A percentile compares a stretch with the other conserved stretches of the same genome.
phyloP scores from a whole-genome alignment of 2,888 invertebrate species.

The Gnatocerus cornutus region DNA sequence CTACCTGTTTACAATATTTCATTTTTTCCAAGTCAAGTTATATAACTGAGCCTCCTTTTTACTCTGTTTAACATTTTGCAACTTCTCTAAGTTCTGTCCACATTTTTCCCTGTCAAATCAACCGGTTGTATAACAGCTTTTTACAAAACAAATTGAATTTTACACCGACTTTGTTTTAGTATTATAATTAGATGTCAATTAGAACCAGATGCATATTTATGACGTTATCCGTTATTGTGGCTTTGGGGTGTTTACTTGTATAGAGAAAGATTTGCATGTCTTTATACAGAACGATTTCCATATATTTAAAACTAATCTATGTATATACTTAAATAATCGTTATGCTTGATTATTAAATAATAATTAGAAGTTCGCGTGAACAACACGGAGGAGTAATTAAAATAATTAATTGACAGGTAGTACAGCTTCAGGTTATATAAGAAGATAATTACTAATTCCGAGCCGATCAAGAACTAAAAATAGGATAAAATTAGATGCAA shows the following conservation, averaged over 20 bases:
- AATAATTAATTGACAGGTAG: constrained; percentile 28
- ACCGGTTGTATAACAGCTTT: constrained; percentile 11
- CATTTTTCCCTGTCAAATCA: background rate
- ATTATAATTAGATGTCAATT: constrained; percentile 40
- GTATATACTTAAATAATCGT: constrained; percentile 23
- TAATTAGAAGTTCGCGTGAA: constrained; percentile 25
- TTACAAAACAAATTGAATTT: constrained; percentile 24
- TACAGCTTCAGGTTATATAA: constrained; percentile 9
- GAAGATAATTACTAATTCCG: constrained; percentile 6
- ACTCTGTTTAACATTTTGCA: too few species aligned
- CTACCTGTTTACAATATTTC: too few species aligned
- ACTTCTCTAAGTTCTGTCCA: too few species aligned
- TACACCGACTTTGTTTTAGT: constrained; percentile 19
- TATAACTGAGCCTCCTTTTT: too few species aligned
- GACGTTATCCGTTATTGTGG: constrained; percentile 31
- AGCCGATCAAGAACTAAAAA: background rate
- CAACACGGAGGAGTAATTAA: constrained; percentile 15
- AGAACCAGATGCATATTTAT: constrained; percentile 39
- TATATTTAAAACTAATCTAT: constrained; percentile 22
- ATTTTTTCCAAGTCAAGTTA: too few species aligned
- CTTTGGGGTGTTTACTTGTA: constrained; percentile 38
- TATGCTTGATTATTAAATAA: constrained; percentile 29
- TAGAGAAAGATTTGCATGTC: constrained; percentile 29
- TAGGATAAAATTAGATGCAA: constrained; percentile 16
- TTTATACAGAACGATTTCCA: constrained; percentile 33